Conservation (phyloP, 2,888 invertebrate species). For the Lathronympha strigana region DNA sequence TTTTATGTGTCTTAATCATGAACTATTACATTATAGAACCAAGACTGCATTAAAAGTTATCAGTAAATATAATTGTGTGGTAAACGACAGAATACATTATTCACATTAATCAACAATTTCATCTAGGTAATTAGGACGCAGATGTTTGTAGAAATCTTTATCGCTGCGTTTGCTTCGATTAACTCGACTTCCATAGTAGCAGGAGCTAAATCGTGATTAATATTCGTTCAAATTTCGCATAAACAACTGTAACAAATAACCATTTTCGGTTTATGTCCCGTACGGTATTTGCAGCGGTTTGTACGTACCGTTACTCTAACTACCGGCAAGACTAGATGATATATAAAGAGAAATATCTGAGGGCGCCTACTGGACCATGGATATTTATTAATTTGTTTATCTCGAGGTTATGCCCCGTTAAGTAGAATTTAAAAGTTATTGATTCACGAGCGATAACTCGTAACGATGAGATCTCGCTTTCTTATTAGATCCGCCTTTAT, state of each 20-base stretch:
- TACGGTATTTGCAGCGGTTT: slow-evolving; percentile 79
- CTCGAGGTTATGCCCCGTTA: slow-evolving; percentile 4
- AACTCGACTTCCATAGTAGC: slow-evolving; percentile 3
- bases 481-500: slow-evolving; percentile 9
- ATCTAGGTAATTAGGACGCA: slow-evolving; percentile 56
- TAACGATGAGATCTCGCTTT: slow-evolving; percentile 13
- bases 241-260: slow-evolving; percentile 56
- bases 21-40: slow-evolving; percentile 53
- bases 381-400: slow-evolving; percentile 32
- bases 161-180: slow-evolving; percentile 20
- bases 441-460: slow-evolving; percentile 2
- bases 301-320: slow-evolving; percentile 71
- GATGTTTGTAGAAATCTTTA: slow-evolving; percentile 45
- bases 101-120: slow-evolving; percentile 45
- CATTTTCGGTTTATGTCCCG: slow-evolving; percentile 67
- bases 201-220: not conserved
- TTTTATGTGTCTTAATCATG: slow-evolving; percentile 52
- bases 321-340: slow-evolving; percentile 55
- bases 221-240: slow-evolving; percentile 53
- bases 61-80: not conserved
- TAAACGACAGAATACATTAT: slow-evolving; percentile 36
- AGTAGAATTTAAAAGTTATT: slow-evolving; percentile 21
- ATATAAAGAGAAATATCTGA: slow-evolving; percentile 46
- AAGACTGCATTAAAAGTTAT: slow-evolving; percentile 50
- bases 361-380: slow-evolving; percentile 16